These are phyloP conservation scores for Boleophthalmus pectinirostris DNA, from an alignment of 2,113 vertebrate genomes.

Conservation along the genomic window DNA sequence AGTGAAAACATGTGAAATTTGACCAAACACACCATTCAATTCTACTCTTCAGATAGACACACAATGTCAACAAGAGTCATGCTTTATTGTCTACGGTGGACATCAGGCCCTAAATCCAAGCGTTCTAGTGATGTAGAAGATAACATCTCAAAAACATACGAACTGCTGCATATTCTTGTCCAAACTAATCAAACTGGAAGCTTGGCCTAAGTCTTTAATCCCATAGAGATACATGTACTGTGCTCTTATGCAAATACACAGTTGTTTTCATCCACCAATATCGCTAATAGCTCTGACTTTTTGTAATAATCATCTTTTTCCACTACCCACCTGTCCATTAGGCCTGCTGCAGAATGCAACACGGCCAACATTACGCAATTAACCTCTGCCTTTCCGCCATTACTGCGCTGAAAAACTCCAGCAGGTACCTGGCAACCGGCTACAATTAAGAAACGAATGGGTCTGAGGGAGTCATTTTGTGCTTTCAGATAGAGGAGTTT, in stretches of 20 bases:
- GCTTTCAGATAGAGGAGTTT: conserved; percentile 23
- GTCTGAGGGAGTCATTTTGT: conserved; percentile 50
- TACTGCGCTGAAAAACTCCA: conserved; percentile 29
- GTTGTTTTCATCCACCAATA: conserved; percentile 10
- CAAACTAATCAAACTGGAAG: not conserved
- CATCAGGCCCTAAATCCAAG: too few species aligned
- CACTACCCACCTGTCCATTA: conserved; percentile 22
- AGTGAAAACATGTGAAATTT: too few species aligned
- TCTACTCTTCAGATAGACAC: too few species aligned
- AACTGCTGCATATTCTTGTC: not conserved
- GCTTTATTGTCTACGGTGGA: too few species aligned
- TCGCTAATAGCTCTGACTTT: conserved; percentile 8
- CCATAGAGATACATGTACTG: not conserved
- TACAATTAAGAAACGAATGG: conserved; percentile 52
- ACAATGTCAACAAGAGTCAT: too few species aligned
- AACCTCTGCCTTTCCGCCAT: conserved; percentile 40
- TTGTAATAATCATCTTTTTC: conserved; percentile 18
- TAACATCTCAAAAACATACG: not conserved
- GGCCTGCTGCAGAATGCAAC: conserved; percentile 47
- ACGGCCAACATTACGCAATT: conserved; percentile 52
- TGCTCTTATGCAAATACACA: not conserved
- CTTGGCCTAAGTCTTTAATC: not conserved
- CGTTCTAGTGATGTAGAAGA: too few species aligned
- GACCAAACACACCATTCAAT: too few species aligned
- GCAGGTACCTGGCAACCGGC: conserved; percentile 41